A percentile compares a stretch with the other conserved stretches of the same genome.
Conservation (phyloP, 2,113 vertebrate species). For the Atrichornis clamosus region DNA sequence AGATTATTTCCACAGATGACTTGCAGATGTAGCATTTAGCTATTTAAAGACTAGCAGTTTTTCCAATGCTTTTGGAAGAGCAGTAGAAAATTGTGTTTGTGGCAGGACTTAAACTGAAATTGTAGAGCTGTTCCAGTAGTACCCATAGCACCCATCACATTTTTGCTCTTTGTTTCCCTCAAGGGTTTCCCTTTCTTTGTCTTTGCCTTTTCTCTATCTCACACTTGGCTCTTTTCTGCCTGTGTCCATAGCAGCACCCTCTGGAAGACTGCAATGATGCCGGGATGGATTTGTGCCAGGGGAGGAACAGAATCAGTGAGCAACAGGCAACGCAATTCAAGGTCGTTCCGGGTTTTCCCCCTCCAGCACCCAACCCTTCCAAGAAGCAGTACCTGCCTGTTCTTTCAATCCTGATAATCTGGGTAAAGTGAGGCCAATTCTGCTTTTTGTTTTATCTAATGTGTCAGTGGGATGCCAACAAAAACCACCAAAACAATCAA, state of each 20-base stretch:
- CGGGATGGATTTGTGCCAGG: not conserved
- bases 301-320: not conserved
- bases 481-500: not conserved
- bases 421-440: not conserved
- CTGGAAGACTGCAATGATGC: not conserved
- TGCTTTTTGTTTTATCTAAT: not conserved
- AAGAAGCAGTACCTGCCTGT: not conserved
- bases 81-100: not conserved
- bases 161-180: slow-evolving; percentile 30
- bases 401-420: not conserved
- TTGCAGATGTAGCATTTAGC: slow-evolving; percentile 48
- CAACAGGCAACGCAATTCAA: not conserved
- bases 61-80: not conserved
- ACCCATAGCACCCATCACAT: slow-evolving; percentile 25
- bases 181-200: slow-evolving; percentile 1
- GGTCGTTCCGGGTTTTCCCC: not conserved
- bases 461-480: not conserved
- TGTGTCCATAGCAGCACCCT: slow-evolving; percentile 49
- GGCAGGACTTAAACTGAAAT: slow-evolving; percentile 24
- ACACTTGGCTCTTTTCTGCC: slow-evolving; percentile 34
- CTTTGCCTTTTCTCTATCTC: slow-evolving; percentile 3
- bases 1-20: slow-evolving; percentile 59
- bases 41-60: not conserved
- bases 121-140: slow-evolving; percentile 17
- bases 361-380: not conserved